Evolutionary conservation across 2,113 vertebrate genomes (phyloP), one percentile per base, ranked within the genome.

Genomic region (Todiramphus saurophagus): DNA sequence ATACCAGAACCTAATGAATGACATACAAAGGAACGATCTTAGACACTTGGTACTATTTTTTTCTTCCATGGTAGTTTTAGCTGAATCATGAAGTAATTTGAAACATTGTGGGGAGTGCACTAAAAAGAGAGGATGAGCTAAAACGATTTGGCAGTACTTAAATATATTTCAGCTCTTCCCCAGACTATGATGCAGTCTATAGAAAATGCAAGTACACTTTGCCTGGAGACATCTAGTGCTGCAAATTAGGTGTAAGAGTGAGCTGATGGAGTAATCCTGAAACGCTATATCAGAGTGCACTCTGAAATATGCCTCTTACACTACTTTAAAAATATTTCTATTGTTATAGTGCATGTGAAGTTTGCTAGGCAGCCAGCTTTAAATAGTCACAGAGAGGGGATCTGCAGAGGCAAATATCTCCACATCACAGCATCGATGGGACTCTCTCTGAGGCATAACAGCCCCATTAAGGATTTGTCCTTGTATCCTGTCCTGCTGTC

Each of bases 21-120:
- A 56, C 77, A 51, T 48, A 59, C 23, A 39, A 83, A 80, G 59
- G 67, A 91, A 90, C 62, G 60, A 73, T 78, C 69, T 56, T 82
- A n/a, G 53, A 19, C 51, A 72, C 50, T 59, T 83, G 20, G n/a
- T 84, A 43, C 37, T 95, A 37, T 87, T 81, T 67, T 94, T 94
- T 72, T 39, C 33, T 87, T 85, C 83, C 77, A 62, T 82, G 69
- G 66, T 33, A 67, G 31, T 79, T 95, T 95, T 89, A 95, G 90
- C 94, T 97, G 94, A 94, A 94, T 96, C 92, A 87, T 83, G 55
- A 89, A 87, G 69, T 91, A 80, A 89, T 93, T 77, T 69, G 75
- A 91, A 95, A 83, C 67, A 59, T 50, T 79, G 55, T 66, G 74
- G 89, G 48, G 81, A 87, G 69, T 60, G 74, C 81, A 90, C 87